Evolutionary conservation across 2,113 vertebrate species (phyloP), one percentile per base, ranked within the genome.

Genomic region (Melanostigma gelatinosum): DNA sequence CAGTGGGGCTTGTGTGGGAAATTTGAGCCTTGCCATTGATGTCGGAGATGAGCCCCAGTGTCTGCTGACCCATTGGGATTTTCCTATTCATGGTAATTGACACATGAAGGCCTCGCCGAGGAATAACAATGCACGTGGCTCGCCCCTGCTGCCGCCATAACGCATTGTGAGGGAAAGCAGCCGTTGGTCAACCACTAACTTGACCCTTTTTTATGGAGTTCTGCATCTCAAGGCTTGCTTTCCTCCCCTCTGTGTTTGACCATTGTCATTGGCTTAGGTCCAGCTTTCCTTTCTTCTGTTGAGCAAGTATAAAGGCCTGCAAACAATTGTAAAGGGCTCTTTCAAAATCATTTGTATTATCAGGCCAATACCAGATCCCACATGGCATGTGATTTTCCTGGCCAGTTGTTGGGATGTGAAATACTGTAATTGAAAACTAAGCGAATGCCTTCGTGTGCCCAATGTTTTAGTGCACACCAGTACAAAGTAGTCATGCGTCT

Each of bases 101-200:
- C 80, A 87, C 83, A 74, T 80, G 80, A 86, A 68, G 77, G 77
- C 55, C 60, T 79, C 62, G 55, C 68, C 62, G 80, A 46, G 67
- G 74, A 77, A 75, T 81, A 79, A 91, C 88, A 89, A 89, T 71
- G 75, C 75, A 42, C 61, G 32, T 77, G 34, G 54, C 50, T 58
- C 44, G 38, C 66, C 32, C 34, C 24, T 54, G 20, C 60, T 44
- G 82, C 82, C 68, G 61, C 58, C 70, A 46, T 24, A 36, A 24
- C 13, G 24, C 73, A 87, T 91, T 88, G 86, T 88, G 88, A 57
- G 54, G 74, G 73, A 83, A 88, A 86, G 50, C 64, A 81, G 83
- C 77, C 63, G 63, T 81, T 89, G 77, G 80, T 86, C 88, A 84
- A 38, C 69, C 57, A 42, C 63, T 61, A 86, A 75, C 64, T 68